A percentile compares a stretch with the other conserved stretches of the same genome.
phyloP scores from a whole-genome alignment of 2,113 vertebrate species.

The Lophura nycthemera region DNA sequence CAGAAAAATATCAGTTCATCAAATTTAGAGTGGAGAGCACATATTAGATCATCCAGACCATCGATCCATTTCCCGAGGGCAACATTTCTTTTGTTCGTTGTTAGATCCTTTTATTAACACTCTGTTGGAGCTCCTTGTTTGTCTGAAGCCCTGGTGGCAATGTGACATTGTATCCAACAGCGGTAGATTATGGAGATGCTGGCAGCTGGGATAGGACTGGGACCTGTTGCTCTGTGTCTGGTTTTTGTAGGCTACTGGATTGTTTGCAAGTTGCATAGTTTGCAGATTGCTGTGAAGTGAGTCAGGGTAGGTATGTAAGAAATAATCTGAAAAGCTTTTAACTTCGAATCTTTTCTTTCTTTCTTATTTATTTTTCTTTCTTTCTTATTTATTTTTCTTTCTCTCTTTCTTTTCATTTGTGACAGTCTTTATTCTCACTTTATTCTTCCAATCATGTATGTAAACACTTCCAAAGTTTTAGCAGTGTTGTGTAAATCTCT shows the following conservation, averaged over 20 bases:
- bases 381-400: too few relatives aligned
- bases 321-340: neutral
- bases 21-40: neutral
- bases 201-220: neutral
- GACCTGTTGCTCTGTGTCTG: conserved; percentile 28
- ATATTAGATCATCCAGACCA: neutral
- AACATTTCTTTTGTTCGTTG: conserved; percentile 22
- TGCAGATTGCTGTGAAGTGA: conserved; percentile 13
- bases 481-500: neutral
- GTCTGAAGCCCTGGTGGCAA: neutral
- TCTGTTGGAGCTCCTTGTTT: conserved; percentile 12
- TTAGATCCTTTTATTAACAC: conserved; percentile 28
- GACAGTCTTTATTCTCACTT: neutral
- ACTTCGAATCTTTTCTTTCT: neutral
- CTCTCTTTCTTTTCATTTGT: neutral
- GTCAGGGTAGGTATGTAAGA: neutral
- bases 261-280: conserved; percentile 18
- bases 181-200: neutral
- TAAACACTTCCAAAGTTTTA: neutral
- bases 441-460: neutral
- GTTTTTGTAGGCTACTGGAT: neutral
- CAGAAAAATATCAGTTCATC: neutral
- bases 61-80: neutral
- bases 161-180: neutral
- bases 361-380: too few relatives aligned